phyloP scores from a whole-genome alignment of 2,888 invertebrate species.

The Apantesis nais region DNA sequence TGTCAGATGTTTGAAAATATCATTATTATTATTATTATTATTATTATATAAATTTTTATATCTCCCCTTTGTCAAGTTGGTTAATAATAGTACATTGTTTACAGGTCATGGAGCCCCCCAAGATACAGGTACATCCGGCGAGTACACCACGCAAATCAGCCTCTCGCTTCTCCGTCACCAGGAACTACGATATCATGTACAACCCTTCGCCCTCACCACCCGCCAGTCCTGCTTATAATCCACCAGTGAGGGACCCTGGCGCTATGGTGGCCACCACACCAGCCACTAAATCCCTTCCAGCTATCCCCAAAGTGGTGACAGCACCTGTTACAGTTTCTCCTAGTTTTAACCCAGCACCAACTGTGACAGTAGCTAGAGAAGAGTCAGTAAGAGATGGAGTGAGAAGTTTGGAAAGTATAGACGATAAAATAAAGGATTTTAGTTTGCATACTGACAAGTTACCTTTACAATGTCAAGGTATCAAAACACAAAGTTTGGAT shows the following conservation, averaged over 20 bases:
- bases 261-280: background rate
- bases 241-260: background rate
- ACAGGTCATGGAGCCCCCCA: constrained; percentile 76
- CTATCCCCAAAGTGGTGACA: background rate
- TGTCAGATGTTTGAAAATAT: no score
- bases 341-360: background rate
- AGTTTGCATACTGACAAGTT: background rate
- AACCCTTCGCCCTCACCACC: constrained; percentile 53
- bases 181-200: constrained; percentile 76
- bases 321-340: background rate
- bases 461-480: background rate
- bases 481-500: background rate
- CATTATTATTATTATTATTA: no score
- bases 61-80: background rate
- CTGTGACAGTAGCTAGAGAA: background rate
- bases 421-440: background rate
- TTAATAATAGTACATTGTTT: constrained; percentile 6
- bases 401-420: background rate
- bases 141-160: constrained; percentile 81
- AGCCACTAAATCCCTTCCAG: background rate
- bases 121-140: constrained; percentile 85
- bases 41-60: no score
- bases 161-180: constrained; percentile 77
- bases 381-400: background rate
- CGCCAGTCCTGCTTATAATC: constrained; percentile 29